Conservation (phyloP, 2,797 vertebrate species). For the Helarctos malayanus region DNA sequence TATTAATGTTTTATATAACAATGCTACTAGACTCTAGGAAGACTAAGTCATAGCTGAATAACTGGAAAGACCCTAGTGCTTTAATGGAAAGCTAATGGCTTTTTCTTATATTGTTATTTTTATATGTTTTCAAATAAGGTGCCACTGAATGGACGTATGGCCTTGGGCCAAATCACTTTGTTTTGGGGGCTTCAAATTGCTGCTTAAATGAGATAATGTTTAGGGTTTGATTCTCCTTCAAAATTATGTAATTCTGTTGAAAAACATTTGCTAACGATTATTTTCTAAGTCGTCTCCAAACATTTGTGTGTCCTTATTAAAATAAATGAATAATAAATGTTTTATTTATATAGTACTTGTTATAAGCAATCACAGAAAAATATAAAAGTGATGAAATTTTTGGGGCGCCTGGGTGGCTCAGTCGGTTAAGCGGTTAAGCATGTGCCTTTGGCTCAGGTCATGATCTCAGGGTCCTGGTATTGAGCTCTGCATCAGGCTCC, state of each 20-base stretch:
- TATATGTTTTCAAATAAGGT: conserved; percentile 36
- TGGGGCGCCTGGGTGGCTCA: too few relatives aligned
- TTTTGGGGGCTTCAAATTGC: neutral
- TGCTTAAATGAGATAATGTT: conserved; percentile 17
- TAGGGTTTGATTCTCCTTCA: conserved; percentile 36
- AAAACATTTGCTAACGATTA: neutral
- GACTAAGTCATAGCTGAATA: conserved; percentile 9
- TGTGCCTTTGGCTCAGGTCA: too few relatives aligned
- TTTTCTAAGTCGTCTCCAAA: conserved; percentile 34
- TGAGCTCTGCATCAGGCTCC: too few relatives aligned
- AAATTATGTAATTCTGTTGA: conserved; percentile 8
- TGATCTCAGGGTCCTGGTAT: too few relatives aligned
- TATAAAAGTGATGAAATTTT: neutral
- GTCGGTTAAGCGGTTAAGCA: too few relatives aligned
- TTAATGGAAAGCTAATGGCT: neutral
- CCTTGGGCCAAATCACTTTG: neutral
- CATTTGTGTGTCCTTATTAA: conserved; percentile 20
- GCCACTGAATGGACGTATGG: neutral
- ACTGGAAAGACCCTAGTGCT: conserved; percentile 5
- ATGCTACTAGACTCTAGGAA: neutral
- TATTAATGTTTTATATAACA: conserved; percentile 6
- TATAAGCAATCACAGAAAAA: conserved; percentile 42
- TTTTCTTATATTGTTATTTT: conserved; percentile 1
- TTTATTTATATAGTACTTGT: conserved; percentile 38
- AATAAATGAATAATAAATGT: conserved; percentile 34